phyloP scores from a whole-genome alignment of 2,888 invertebrate species.

The Agrotis ipsilon region DNA sequence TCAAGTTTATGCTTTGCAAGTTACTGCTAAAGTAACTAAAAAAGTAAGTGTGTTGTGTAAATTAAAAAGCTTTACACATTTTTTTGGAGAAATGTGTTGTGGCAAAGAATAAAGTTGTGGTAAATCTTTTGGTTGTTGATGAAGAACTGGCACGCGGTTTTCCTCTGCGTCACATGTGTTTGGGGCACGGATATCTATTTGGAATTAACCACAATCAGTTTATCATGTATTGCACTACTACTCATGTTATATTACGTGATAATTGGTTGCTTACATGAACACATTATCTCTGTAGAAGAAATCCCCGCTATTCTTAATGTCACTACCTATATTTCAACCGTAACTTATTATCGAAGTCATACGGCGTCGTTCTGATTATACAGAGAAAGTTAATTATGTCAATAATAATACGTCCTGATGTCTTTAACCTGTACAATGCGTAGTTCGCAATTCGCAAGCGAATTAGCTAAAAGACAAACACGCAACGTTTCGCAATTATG shows the following conservation, averaged over 20 bases:
- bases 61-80: no score
- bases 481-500: conserved; percentile 53
- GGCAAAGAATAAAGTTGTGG: no score
- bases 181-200: no score
- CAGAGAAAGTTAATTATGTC: conserved; percentile 50
- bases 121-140: no score
- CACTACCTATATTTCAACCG: conserved; percentile 10
- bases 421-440: conserved; percentile 36
- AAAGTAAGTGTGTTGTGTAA: no score
- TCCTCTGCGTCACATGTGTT: no score
- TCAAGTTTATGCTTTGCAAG: no score
- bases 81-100: no score
- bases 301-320: conserved; percentile 1
- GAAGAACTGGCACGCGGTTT: no score
- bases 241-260: not conserved
- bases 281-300: not conserved
- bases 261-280: conserved; percentile 10
- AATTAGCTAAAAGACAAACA: conserved; percentile 36
- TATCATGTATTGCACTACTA: not conserved
- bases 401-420: conserved; percentile 20
- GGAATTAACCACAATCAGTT: no score
- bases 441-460: conserved; percentile 32
- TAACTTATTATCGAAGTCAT: conserved; percentile 11
- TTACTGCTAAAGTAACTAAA: no score
- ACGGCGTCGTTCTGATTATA: conserved; percentile 19